phyloP scores from a whole-genome alignment of 2,888 invertebrate species.

The Alentia gelatinosa region DNA sequence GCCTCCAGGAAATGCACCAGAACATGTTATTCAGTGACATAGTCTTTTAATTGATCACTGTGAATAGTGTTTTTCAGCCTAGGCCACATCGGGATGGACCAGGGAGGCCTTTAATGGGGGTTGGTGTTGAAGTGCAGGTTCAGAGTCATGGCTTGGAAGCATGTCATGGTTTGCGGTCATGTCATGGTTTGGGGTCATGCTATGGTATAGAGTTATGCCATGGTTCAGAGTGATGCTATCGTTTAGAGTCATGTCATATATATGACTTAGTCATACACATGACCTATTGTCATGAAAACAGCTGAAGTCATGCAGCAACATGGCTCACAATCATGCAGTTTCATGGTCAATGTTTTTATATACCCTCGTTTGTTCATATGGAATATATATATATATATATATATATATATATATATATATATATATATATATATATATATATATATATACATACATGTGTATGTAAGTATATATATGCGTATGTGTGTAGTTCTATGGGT shows the following conservation, averaged over 20 bases:
- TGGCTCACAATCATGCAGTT: too few species aligned
- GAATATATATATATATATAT: background rate
- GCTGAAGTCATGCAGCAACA: too few species aligned
- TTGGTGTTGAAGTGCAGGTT: background rate
- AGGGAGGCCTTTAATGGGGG: slow-evolving; percentile 44
- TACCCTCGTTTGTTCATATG: background rate
- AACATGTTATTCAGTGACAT: background rate
- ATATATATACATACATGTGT: background rate
- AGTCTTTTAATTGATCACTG: slow-evolving; percentile 47
- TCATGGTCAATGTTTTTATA: too few species aligned
- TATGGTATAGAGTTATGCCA: too few species aligned
- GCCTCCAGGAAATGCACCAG: slow-evolving; percentile 32
- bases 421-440: background rate
- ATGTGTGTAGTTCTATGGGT: too few species aligned
- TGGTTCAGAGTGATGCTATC: too few species aligned
- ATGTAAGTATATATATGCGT: background rate
- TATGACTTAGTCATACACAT: too few species aligned
- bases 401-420: slow-evolving; percentile 1
- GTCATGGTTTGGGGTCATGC: background rate
- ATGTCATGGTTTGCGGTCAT: background rate
- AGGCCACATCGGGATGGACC: background rate
- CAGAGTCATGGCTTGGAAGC: slow-evolving; percentile 2
- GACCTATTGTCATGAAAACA: too few species aligned
- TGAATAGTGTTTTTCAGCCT: slow-evolving; percentile 46
- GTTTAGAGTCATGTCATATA: too few species aligned